Conservation (phyloP, 2,888 invertebrate genomes). For the Argyresthia goedartella region DNA sequence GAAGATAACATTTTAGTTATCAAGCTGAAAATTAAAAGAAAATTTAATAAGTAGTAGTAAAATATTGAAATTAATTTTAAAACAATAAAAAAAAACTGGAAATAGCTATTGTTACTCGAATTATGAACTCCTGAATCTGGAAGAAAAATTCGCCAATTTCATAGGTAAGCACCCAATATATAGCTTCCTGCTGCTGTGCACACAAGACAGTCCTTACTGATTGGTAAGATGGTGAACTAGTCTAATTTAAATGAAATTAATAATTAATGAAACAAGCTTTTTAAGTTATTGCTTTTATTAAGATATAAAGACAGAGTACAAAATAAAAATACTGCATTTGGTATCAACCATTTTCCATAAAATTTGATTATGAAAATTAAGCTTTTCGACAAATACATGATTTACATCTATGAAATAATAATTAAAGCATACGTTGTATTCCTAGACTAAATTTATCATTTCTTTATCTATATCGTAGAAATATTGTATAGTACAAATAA, state of each 20-base stretch:
- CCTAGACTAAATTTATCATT: constrained; percentile 50
- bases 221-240: too few relatives aligned
- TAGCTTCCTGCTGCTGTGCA: too few relatives aligned
- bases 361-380: constrained; percentile 67
- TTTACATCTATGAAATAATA: constrained; percentile 55
- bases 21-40: too few relatives aligned
- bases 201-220: too few relatives aligned
- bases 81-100: too few relatives aligned
- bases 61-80: too few relatives aligned
- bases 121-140: too few relatives aligned
- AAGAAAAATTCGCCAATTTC: too few relatives aligned
- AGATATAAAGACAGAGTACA: constrained; percentile 68
- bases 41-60: too few relatives aligned
- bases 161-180: too few relatives aligned
- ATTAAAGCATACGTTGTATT: constrained; percentile 61
- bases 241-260: not conserved
- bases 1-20: too few relatives aligned
- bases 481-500: constrained; percentile 67
- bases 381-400: constrained; percentile 63
- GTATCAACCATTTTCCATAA: constrained; percentile 62
- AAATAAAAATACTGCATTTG: constrained; percentile 71
- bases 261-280: constrained; percentile 4
- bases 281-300: constrained; percentile 63
- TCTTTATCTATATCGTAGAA: constrained; percentile 57
- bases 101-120: too few relatives aligned